Evolutionary conservation across 37 sponge, comb jelly and placozoan genomes (phyloP), one percentile per base, ranked within the genome.

Genomic region (Mnemiopsis leidyi): DNA sequence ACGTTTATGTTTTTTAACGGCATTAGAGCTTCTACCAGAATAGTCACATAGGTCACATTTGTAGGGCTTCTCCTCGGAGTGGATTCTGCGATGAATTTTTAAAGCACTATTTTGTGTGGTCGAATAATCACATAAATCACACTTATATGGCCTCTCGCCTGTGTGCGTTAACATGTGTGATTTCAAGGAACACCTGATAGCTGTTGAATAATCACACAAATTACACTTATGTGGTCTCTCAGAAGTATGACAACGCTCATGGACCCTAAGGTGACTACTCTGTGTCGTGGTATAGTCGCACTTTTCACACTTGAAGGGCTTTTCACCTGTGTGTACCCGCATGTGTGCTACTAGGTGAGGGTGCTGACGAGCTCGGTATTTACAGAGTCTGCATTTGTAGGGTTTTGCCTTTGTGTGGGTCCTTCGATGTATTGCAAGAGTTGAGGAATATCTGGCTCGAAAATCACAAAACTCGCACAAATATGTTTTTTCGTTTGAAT

Each of bases 331-430:
- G 25, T 92, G 92, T 2, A 25, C 73, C 2, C 1, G 5, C 68
- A 40, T 92, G 73, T 92, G 92, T 26, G 1, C 1, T 69, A 21
- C 24, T 16, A 92, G 69, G 13, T 92, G 23, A 23, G 38, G 5
- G 23, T 7, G 7, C 69, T 21, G 23, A 24, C 3, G 2, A 23
- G 48, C 38, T 32, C 73, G 21, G 67, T 92, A n/a, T 18, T 32
- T 30, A 68, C 92, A 83, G 7, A 25, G 7, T 3, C 16, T 16
- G 39, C 92, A 83, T 48, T 29, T 37, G 16, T 26, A 92, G 26
- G 92, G 92, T 61, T 30, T 21, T 3, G 73, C 92, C 2, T 71
- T 71, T 23, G 92, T 92, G 92, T 92, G 92, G 16, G 29, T 69
- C 3, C 76, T 9, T 68, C 23, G 9, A 25, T 92, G 92, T 68